These are phyloP conservation scores for Epizoanthus illoricatus DNA, from an alignment of 92 coral and sea anemone genomes.

Conservation along the genomic window DNA sequence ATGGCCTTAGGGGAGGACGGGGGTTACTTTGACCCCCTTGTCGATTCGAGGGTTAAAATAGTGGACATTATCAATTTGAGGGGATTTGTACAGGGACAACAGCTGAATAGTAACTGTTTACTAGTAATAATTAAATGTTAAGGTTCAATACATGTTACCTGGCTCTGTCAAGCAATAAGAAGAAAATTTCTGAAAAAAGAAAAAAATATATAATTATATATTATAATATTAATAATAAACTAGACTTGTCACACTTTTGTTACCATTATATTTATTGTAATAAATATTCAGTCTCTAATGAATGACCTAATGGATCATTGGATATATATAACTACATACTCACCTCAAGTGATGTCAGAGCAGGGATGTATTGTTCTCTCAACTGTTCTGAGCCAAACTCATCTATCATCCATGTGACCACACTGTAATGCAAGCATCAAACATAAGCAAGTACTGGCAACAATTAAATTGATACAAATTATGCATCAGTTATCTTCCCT, in stretches of 20 bases:
- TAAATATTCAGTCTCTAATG: too few relatives aligned
- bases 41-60: too few relatives aligned
- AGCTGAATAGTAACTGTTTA: too few relatives aligned
- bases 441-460: too few relatives aligned
- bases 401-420: constrained; percentile 85
- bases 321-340: too few relatives aligned
- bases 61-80: too few relatives aligned
- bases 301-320: neutral
- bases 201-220: neutral
- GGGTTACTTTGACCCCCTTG: too few relatives aligned
- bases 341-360: constrained; percentile 65
- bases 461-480: too few relatives aligned
- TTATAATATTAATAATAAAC: neutral
- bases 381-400: constrained; percentile 72
- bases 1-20: too few relatives aligned
- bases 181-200: constrained; percentile 66
- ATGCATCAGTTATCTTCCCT: too few relatives aligned
- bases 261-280: too few relatives aligned
- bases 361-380: constrained; percentile 59
- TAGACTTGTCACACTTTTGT: neutral
- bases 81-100: too few relatives aligned
- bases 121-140: neutral
- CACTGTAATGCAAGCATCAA: constrained; percentile 36
- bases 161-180: constrained; percentile 87
- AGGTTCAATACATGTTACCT: constrained; percentile 35